A percentile compares a stretch with the other conserved stretches of the same genome.
phyloP scores from a whole-genome alignment of 1,140 invertebrate genomes.

The Cydia amplana region DNA sequence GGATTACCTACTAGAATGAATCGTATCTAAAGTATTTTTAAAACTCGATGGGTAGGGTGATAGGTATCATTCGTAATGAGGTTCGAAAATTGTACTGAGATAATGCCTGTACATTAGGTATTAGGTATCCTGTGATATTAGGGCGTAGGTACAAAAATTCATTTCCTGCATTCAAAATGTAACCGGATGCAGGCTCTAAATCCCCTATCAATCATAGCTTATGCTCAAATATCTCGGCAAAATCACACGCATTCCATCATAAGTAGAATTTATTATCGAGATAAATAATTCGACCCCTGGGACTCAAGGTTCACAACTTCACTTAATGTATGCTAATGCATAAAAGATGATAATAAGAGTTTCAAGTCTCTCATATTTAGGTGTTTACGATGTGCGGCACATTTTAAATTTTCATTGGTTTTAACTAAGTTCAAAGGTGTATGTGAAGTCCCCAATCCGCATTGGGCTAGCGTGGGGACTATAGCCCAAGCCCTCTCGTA shows the following conservation, averaged over 20 bases:
- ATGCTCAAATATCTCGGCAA: constrained; percentile 18
- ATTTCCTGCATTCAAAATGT: constrained; percentile 12
- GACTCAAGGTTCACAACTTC: constrained; percentile 8
- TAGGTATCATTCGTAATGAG: too few relatives aligned
- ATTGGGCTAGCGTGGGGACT: too few relatives aligned
- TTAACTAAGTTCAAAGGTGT: neutral
- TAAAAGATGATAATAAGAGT: constrained; percentile 13
- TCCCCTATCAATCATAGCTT: constrained; percentile 25
- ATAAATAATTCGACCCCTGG: constrained; percentile 29
- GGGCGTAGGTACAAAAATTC: neutral
- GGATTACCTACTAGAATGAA: too few relatives aligned
- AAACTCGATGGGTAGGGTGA: too few relatives aligned
- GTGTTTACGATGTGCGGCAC: neutral
- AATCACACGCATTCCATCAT: constrained; percentile 30
- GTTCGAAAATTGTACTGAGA: too few relatives aligned
- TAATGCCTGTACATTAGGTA: too few relatives aligned
- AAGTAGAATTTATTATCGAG: constrained; percentile 26
- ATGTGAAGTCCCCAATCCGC: too few relatives aligned
- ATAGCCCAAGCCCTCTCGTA: too few relatives aligned
- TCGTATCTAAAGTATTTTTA: too few relatives aligned
- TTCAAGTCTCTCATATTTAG: neutral
- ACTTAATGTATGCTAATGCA: neutral
- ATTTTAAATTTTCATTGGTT: neutral
- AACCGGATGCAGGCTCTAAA: neutral
- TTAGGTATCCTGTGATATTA: too few relatives aligned